Percentiles rank a stretch among this genome's conserved stretches.
Conservation (phyloP, 2,113 vertebrate species). For the Hyperoodon ampullatus region DNA sequence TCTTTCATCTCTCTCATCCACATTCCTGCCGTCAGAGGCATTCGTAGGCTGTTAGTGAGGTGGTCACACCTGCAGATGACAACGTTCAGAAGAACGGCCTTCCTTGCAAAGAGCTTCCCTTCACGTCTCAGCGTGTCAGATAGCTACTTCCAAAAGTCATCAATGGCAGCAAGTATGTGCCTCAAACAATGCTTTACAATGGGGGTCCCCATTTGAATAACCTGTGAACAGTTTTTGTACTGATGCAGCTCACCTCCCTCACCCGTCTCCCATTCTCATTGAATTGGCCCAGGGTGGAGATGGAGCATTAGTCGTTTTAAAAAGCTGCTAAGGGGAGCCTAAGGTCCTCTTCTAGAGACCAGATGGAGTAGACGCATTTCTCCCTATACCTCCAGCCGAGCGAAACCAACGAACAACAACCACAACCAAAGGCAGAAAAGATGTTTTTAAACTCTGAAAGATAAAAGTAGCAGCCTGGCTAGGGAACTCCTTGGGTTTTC, state of each 20-base stretch:
- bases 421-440: background rate
- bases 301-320: background rate
- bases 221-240: background rate
- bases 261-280: background rate
- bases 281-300: background rate
- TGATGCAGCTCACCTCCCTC: background rate
- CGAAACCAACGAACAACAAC: background rate
- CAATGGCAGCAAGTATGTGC: background rate
- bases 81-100: background rate
- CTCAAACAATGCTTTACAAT: background rate
- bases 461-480: background rate
- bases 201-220: background rate
- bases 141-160: background rate
- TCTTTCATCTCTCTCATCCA: background rate
- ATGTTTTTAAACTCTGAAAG: background rate
- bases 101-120: constrained; percentile 1
- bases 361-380: background rate
- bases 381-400: background rate
- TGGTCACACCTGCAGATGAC: background rate
- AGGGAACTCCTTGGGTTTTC: background rate
- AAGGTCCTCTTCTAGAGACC: background rate
- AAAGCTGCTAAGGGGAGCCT: background rate
- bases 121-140: background rate
- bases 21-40: background rate
- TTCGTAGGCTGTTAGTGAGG: background rate